Conservation (phyloP, 2,113 vertebrate species). For the Podiceps cristatus region DNA sequence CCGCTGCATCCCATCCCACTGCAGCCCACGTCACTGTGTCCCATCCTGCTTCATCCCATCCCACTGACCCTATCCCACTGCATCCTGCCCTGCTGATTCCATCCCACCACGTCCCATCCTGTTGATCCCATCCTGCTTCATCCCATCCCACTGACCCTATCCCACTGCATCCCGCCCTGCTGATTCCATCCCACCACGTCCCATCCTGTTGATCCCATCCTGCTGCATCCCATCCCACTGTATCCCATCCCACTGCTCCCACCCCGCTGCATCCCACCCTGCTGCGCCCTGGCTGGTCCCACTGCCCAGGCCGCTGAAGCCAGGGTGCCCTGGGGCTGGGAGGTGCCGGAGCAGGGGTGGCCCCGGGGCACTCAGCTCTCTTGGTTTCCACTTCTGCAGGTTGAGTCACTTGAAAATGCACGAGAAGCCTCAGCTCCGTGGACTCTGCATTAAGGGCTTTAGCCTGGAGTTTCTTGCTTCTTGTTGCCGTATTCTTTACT, state of each 20-base stretch:
- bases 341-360: not conserved
- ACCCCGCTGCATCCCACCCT: no score
- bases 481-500: not conserved
- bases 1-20: no score
- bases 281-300: no score
- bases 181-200: not conserved
- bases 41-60: not conserved
- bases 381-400: not conserved
- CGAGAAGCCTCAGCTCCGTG: not conserved
- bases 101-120: not conserved
- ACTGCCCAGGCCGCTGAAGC: not conserved
- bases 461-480: not conserved
- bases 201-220: not conserved
- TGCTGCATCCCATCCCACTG: fast-evolving
- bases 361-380: not conserved
- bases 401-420: not conserved
- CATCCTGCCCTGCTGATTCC: no score
- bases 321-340: not conserved
- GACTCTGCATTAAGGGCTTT: not conserved
- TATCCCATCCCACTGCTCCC: not conserved
- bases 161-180: no score
- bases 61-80: not conserved
- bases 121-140: fast-evolving
- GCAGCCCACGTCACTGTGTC: no score
- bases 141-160: not conserved